These are phyloP conservation scores for Balaeniceps rex DNA, from an alignment of 2,113 vertebrate species.

Conservation along the genomic window DNA sequence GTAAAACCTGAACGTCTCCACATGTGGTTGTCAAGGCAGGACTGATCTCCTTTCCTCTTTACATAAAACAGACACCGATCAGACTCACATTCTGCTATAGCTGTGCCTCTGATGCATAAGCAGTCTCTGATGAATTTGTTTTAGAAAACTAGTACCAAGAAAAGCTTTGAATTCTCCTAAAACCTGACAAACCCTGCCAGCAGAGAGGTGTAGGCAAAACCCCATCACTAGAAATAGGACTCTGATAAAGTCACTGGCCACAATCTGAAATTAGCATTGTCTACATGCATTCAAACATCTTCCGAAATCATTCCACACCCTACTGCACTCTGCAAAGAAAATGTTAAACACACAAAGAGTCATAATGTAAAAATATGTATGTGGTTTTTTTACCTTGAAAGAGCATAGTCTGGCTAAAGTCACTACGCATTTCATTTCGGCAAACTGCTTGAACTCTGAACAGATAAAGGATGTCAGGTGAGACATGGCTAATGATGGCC, in stretches of 20 bases:
- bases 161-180: not conserved
- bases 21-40: constrained; percentile 6
- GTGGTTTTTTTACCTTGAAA: constrained; percentile 85
- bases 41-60: not conserved
- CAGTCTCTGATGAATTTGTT: not conserved
- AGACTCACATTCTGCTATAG: not conserved
- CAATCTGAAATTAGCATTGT: not conserved
- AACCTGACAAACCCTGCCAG: not conserved
- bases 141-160: not conserved
- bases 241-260: not conserved
- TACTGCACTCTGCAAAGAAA: not conserved
- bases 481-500: constrained; percentile 91
- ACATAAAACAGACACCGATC: not conserved
- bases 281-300: not conserved
- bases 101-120: not conserved
- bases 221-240: not conserved
- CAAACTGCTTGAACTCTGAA: constrained; percentile 96
- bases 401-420: constrained; percentile 98
- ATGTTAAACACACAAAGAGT: not conserved
- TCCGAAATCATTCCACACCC: not conserved
- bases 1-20: not conserved
- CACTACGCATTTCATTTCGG: constrained; percentile 94
- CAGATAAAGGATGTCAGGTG: constrained; percentile 92
- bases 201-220: not conserved
- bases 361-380: not conserved